Evolutionary conservation across 2,888 invertebrate genomes (phyloP).

Genomic region (Aquatica leii): DNA sequence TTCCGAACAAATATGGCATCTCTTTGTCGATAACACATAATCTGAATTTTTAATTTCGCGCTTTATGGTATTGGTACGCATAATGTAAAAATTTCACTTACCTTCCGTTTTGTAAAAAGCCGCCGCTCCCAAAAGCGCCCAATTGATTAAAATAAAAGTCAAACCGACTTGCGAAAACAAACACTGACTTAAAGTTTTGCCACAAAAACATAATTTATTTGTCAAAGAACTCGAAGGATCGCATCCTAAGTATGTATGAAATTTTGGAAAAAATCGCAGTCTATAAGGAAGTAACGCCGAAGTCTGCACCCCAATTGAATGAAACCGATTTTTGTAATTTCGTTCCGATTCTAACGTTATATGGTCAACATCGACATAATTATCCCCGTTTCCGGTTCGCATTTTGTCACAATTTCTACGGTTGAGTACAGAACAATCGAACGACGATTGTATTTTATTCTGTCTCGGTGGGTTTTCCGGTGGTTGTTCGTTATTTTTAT

Average conservation of each 20-base stretch:
- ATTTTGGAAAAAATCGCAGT: constrained; percentile 67
- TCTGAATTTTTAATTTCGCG: too few species aligned
- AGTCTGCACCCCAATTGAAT: constrained; percentile 61
- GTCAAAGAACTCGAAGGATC: constrained; percentile 51
- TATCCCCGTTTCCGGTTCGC: constrained; percentile 51
- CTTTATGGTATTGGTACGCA: too few species aligned
- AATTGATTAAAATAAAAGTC: constrained; percentile 65
- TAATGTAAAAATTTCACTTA: constrained; percentile 49
- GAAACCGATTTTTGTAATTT: constrained; percentile 49
- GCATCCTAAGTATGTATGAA: constrained; percentile 51
- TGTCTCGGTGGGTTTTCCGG: constrained; percentile 51
- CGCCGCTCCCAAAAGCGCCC: constrained; percentile 71
- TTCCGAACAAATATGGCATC: too few species aligned
- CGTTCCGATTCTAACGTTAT: constrained; percentile 52
- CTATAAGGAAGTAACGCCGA: constrained; percentile 62
- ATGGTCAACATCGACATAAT: constrained; percentile 54
- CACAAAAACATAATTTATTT: constrained; percentile 54
- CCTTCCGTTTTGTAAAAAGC: constrained; percentile 73
- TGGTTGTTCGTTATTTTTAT: constrained; percentile 36
- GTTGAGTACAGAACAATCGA: constrained; percentile 26
- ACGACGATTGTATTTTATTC: constrained; percentile 35
- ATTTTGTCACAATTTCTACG: constrained; percentile 45
- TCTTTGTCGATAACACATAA: too few species aligned
- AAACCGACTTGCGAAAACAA: constrained; percentile 69
- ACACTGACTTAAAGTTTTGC: constrained; percentile 64